These are phyloP conservation scores for Scolopax bukidnonensis DNA, from an alignment of 2,797 vertebrate species.

Conservation along the genomic window DNA sequence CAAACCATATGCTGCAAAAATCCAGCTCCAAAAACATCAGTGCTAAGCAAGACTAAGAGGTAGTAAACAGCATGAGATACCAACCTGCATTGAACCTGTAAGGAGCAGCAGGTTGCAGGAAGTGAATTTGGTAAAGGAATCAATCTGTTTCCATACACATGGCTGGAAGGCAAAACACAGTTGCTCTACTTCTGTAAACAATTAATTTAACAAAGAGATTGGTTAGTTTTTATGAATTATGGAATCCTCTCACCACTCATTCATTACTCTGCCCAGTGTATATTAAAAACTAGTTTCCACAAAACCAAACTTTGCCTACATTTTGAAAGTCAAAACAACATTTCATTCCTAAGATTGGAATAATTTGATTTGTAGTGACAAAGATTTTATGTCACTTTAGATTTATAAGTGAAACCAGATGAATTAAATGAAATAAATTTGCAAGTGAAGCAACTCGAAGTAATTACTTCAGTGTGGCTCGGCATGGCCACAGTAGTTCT, in stretches of 20 bases:
- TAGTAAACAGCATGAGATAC: background rate
- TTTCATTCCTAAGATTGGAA: background rate
- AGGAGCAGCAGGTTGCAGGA: background rate
- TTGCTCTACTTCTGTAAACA: background rate
- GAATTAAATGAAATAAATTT: slow-evolving; percentile 35
- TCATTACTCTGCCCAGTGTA: background rate
- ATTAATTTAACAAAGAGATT: background rate
- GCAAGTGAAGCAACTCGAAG: background rate
- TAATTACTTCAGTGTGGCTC: background rate
- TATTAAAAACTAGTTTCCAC: background rate
- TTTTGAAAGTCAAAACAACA: slow-evolving; percentile 15
- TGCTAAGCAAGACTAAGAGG: background rate
- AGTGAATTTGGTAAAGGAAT: background rate
- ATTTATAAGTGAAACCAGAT: slow-evolving; percentile 15
- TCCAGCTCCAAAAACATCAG: background rate
- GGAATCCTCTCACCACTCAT: background rate
- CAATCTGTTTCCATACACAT: background rate
- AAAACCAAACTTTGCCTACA: background rate
- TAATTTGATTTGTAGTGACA: slow-evolving; percentile 27
- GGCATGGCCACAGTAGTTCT: background rate
- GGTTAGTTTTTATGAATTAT: background rate
- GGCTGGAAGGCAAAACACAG: background rate
- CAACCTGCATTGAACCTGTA: background rate
- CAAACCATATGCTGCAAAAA: background rate
- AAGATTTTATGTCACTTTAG: slow-evolving; percentile 24